Conservation (phyloP, 2,113 vertebrate genomes). For the Pseudopipra pipra region DNA sequence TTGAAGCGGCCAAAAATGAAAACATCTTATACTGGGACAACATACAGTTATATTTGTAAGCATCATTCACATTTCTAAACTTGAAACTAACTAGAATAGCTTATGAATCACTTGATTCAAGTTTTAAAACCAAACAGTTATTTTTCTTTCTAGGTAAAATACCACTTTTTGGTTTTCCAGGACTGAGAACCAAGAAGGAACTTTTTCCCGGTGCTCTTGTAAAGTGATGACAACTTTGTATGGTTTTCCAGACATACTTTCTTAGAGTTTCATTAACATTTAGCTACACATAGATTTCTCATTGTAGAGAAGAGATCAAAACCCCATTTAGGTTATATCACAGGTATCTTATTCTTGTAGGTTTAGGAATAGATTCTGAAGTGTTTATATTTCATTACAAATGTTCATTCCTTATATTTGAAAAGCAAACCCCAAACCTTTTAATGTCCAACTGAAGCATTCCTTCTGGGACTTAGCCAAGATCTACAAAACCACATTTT, state of each 20-base stretch:
- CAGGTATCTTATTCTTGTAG: not conserved
- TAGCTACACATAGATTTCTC: not conserved
- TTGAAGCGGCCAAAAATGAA: not conserved
- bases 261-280: not conserved
- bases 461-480: not conserved
- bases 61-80: not conserved
- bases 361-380: not conserved
- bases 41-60: not conserved
- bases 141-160: not conserved
- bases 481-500: not conserved
- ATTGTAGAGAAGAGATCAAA: not conserved
- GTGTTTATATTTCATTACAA: not conserved
- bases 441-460: not conserved
- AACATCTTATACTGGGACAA: not conserved
- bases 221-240: not conserved
- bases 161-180: not conserved
- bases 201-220: not conserved
- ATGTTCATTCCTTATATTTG: not conserved
- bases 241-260: not conserved
- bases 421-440: not conserved
- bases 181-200: not conserved
- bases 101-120: not conserved
- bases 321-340: not conserved
- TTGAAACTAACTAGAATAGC: not conserved
- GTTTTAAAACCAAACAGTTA: not conserved